Evolutionary conservation across 2,888 invertebrate species (phyloP), one percentile per base, ranked within the genome.

Genomic region (Achlya flavicornis): DNA sequence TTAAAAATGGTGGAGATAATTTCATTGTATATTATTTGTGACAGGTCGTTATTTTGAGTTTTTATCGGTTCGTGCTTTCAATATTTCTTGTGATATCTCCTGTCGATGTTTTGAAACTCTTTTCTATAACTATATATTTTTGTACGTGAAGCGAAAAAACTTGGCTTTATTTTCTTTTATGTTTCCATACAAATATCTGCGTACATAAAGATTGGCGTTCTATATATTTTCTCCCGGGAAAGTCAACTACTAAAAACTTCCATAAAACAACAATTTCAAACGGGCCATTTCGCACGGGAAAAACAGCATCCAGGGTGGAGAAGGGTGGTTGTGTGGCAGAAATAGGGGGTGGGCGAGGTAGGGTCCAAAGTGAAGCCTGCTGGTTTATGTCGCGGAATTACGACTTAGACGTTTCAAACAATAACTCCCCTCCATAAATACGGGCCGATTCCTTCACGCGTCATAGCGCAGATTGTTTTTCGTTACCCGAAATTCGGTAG

Each of bases 341-440:
- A n/a, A 46, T n/a, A 58, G 72, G 75, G 64, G 66, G 73, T 72
- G 46, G 59, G 68, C 66, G 77, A 72, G 74, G 77, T 80, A 82
- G 81, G 84, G 87, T 81, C 88, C 84, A 85, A 88, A 90, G 88
- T 86, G 91, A 90, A 91, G 90, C 88, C 89, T 88, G 87, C 87
- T 78, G 85, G 82, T 93, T 93, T 92, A 93, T 93, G 91, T 85
- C 84, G 83, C 87, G 87, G 92, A 92, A 92, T 93, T 92, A 93
- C 93, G 93, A 93, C 93, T 92, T 92, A 92, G 93, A 93, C 93
- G 93, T 93, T 93, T 93, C 93, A 93, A 93, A 93, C 93, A 93
- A 93, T 93, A 93, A 93, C 92, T 91, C 85, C 83, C 81, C 81
- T 19, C 87, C 88, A 91, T 93, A 93, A 93, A 93, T 93, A 91